Conservation (phyloP, 2,797 vertebrate genomes). For the Decapterus maruadsi region DNA sequence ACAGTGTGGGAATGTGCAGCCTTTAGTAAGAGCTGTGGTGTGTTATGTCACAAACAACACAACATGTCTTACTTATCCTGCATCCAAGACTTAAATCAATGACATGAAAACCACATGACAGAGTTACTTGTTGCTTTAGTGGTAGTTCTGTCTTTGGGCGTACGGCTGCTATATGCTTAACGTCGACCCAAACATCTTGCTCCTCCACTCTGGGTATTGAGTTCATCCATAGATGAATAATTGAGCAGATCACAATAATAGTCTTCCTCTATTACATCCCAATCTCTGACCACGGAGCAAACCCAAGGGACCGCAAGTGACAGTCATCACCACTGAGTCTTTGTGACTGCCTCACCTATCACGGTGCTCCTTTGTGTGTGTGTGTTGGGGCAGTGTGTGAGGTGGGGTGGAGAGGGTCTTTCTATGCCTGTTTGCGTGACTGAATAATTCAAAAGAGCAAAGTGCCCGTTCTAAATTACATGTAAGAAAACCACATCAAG, state of each 20-base stretch:
- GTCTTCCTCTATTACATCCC: constrained; percentile 67
- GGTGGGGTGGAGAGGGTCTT: not conserved
- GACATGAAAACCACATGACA: not conserved
- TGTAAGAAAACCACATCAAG: constrained; percentile 47
- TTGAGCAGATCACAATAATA: constrained; percentile 74
- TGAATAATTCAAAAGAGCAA: constrained; percentile 68
- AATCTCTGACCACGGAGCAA: constrained; percentile 66
- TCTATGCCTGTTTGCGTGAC: constrained; percentile 16
- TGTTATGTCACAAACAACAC: not conserved
- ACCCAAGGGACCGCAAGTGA: constrained; percentile 62
- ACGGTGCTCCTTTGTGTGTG: constrained; percentile 1
- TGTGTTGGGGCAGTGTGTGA: not conserved
- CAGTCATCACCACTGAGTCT: constrained; percentile 59
- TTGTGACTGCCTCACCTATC: constrained; percentile 51
- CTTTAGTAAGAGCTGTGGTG: constrained; percentile 13
- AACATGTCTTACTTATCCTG: not conserved
- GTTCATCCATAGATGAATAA: constrained; percentile 70
- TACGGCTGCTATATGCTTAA: constrained; percentile 26
- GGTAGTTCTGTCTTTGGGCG: constrained; percentile 6
- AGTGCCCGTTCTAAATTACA: constrained; percentile 52
- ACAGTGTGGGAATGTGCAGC: constrained; percentile 19
- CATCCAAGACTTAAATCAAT: constrained; percentile 15
- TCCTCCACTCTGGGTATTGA: constrained; percentile 44
- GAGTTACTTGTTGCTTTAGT: not conserved
- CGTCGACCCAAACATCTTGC: constrained; percentile 27